Percentiles rank a stretch among this genome's conserved stretches.
These are phyloP conservation scores for Apteryx owenii DNA, from an alignment of 2,113 vertebrate genomes.

Conservation along the genomic window DNA sequence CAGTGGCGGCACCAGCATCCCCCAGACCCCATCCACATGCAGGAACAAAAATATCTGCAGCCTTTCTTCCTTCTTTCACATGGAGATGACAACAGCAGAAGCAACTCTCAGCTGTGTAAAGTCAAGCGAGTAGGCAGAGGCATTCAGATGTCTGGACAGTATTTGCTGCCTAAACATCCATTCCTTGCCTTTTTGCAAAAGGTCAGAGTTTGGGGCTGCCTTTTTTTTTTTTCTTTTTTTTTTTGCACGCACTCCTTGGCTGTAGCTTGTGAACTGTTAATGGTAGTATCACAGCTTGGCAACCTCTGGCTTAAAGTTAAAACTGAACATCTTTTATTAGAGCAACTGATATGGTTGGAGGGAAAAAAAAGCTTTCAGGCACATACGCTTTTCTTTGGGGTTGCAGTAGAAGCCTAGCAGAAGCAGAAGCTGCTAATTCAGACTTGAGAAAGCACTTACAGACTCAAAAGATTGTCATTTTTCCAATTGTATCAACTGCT, in stretches of 20 bases:
- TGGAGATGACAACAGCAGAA: background rate
- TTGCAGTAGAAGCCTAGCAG: background rate
- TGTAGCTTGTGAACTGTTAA: background rate
- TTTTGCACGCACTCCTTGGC: background rate
- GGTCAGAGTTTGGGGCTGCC: fast-evolving
- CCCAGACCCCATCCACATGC: background rate
- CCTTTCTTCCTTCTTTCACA: background rate
- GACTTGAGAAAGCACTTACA: background rate
- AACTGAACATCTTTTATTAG: background rate
- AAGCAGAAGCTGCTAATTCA: background rate
- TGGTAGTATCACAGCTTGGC: background rate
- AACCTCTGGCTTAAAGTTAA: background rate
- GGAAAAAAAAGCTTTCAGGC: background rate
- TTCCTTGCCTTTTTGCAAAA: background rate
- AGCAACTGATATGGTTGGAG: background rate
- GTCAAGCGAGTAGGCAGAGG: background rate
- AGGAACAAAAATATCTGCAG: background rate
- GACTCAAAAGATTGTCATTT: background rate
- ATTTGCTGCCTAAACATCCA: background rate
- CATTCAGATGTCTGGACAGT: background rate
- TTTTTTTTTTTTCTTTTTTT: too few species aligned
- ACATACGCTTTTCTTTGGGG: background rate
- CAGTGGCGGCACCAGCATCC: background rate
- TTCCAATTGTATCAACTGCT: background rate
- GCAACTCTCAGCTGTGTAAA: background rate